Evolutionary conservation across 2,797 vertebrate genomes (phyloP), one percentile per base, ranked within the genome.

Genomic region (Ctenopoma multispine): DNA sequence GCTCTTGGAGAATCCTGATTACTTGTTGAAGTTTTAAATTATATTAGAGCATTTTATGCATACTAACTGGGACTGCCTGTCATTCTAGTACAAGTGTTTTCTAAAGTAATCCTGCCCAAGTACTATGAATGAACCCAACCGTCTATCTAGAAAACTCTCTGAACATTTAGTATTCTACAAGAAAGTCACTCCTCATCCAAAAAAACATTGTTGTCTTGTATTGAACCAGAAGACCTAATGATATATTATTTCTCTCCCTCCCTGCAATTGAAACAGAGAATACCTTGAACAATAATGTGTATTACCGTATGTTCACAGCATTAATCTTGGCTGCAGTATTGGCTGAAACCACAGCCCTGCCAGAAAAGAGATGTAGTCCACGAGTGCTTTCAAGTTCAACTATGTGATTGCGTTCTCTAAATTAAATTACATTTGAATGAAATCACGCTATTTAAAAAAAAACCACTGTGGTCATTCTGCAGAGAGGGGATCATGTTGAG

Each of bases 211-310:
- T 79, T 60, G 79, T 70, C 79, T 83, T 7, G 2, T 79, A 89
- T 84, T 24, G 48, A 90, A 76, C 72, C 57, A 13, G 54, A 4
- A 40, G 57, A 69, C 62, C 74, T 81, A 80, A 80, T 85, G 62
- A 89, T 86, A 61, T 69, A 90, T 84, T 79, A 75, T 82, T 76
- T 67, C 38, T 63, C 72, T 43, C 40, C 51, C 77, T 81, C 58
- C 62, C 49, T n/a, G 63, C 61, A 49, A 62, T 51, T 60, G 61
- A 85, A 79, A 85, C 72, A 79, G 70, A 74, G 61, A 82, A 82
- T 78, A 88, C 76, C 75, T 83, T 79, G 63, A 84, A 85, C 63
- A 73, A 61, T 56, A 62, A 4, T 12, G 24, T 60, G 66, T 44
- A 75, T 79, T 72, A 72, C 40, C 47, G 44, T 58, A 74, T 63